phyloP scores from a whole-genome alignment of 2,797 vertebrate species.

The Esox lucius region DNA sequence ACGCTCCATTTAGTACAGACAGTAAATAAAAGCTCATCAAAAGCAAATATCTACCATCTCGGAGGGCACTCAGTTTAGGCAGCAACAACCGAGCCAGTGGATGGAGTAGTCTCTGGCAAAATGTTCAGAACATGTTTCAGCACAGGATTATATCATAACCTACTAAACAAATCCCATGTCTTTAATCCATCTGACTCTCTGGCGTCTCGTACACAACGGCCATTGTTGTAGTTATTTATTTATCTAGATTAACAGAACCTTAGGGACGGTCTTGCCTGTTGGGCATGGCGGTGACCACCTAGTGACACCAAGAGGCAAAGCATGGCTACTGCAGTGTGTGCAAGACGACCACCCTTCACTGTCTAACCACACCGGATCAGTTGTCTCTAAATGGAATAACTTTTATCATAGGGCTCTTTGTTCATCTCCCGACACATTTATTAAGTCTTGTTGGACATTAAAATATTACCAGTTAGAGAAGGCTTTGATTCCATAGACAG shows the following conservation, averaged over 20 bases:
- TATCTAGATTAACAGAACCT: neutral
- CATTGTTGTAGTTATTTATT: slow-evolving; percentile 1
- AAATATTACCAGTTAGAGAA: too few relatives aligned
- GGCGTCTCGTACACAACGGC: neutral
- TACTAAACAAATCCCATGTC: neutral
- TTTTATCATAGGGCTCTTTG: neutral
- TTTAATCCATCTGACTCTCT: neutral
- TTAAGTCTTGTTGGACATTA: too few relatives aligned
- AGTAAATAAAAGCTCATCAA: too few relatives aligned
- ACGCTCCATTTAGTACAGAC: too few relatives aligned
- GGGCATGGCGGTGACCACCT: neutral
- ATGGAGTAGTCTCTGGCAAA: neutral
- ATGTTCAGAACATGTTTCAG: neutral
- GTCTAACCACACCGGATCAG: neutral
- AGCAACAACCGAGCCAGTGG: neutral
- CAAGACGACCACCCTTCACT: neutral
- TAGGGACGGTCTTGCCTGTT: too few relatives aligned
- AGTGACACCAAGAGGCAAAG: neutral
- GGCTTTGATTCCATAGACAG: too few relatives aligned
- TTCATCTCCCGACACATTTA: too few relatives aligned
- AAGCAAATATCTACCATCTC: neutral
- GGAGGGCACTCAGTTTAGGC: neutral
- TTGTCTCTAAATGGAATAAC: neutral
- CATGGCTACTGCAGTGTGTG: neutral
- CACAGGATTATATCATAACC: neutral